phyloP scores from a whole-genome alignment of 2,113 vertebrate genomes.

The Atractosteus spatula region DNA sequence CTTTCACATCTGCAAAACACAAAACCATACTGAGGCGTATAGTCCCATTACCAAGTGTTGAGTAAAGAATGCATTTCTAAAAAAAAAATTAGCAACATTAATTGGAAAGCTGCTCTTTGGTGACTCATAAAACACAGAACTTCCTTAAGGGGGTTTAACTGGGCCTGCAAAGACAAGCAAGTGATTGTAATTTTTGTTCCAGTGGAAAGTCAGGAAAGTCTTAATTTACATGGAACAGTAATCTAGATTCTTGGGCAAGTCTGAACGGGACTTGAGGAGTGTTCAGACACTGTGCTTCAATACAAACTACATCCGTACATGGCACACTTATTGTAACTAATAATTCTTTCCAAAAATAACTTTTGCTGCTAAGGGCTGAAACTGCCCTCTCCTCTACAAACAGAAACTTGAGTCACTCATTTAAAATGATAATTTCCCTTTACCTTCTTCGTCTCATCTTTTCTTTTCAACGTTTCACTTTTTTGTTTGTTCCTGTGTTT shows the following conservation, averaged over 20 bases:
- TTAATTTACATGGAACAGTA: background rate
- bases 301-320: background rate
- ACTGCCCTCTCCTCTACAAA: background rate
- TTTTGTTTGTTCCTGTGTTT: too few relatives aligned
- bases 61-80: background rate
- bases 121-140: background rate
- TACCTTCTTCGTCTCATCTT: too few relatives aligned
- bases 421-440: too few relatives aligned
- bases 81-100: background rate
- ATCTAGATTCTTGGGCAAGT: conserved; percentile 28
- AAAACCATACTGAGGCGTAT: background rate
- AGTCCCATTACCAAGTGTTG: background rate
- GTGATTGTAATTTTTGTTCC: too few relatives aligned
- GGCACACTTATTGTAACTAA: background rate
- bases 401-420: background rate
- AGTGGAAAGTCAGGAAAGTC: too few relatives aligned
- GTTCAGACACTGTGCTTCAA: background rate
- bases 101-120: background rate
- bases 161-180: conserved; percentile 20
- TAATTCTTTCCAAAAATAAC: conserved; percentile 1
- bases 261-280: conserved; percentile 22
- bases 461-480: too few relatives aligned
- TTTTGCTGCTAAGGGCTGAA: background rate
- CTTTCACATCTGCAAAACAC: conserved; percentile 2
- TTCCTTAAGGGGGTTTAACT: background rate